phyloP scores from a whole-genome alignment of 2,888 invertebrate genomes.

The Drosophila barbarae region DNA sequence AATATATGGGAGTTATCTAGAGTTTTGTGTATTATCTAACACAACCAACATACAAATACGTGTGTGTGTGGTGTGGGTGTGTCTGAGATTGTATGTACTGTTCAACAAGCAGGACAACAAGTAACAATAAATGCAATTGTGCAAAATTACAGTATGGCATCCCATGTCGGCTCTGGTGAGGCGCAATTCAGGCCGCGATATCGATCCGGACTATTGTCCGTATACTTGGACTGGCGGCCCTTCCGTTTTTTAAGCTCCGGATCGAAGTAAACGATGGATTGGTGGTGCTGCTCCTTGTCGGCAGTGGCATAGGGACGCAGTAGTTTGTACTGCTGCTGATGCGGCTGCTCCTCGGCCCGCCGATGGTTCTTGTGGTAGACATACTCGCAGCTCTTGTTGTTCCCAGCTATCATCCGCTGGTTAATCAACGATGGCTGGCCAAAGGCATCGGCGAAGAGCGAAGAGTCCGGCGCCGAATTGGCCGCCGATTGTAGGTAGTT shows the following conservation, averaged over 20 bases:
- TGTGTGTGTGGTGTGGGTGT: constrained; percentile 16
- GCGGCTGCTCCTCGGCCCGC: constrained; percentile 38
- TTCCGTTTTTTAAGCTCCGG: constrained; percentile 55
- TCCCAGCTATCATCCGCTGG: constrained; percentile 26
- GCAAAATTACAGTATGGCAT: constrained; percentile 56
- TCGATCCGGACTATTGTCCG: constrained; percentile 42
- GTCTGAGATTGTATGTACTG: constrained; percentile 19
- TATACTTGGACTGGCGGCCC: constrained; percentile 36
- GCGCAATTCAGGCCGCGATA: constrained; percentile 38
- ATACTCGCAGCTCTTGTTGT: constrained; percentile 43
- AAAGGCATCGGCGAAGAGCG: constrained; percentile 41
- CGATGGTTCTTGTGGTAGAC: constrained; percentile 39
- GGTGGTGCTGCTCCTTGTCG: constrained; percentile 21
- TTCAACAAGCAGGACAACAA: constrained; percentile 35
- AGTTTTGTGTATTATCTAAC: constrained; percentile 30
- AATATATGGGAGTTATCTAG: constrained; percentile 23
- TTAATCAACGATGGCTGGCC: constrained; percentile 15
- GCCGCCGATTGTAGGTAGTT: constrained; percentile 44
- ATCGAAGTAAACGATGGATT: constrained; percentile 24
- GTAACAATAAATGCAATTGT: constrained; percentile 16
- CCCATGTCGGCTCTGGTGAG: constrained; percentile 54
- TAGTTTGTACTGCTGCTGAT: constrained; percentile 21
- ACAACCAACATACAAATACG: constrained; percentile 40
- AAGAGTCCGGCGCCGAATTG: constrained; percentile 38
- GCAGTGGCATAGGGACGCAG: constrained; percentile 28